Evolutionary conservation across 53 echinoderm and acorn worm species (phyloP), one percentile per base, ranked within the genome.

Genomic region (Zoroaster sp.): DNA sequence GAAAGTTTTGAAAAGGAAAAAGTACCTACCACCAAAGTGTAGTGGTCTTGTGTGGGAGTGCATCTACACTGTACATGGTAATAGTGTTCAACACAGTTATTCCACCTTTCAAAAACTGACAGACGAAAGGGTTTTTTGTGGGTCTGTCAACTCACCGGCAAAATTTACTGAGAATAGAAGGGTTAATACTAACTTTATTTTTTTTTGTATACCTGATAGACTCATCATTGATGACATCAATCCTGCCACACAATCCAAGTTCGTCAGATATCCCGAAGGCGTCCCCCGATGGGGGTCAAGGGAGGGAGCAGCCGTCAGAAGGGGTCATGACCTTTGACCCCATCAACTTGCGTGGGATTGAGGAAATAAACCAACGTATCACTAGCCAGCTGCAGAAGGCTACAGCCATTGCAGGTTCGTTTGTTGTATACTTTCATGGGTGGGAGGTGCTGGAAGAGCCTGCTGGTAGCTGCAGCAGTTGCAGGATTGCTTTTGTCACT

Each of bases 361-460:
- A 11, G 14, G 81, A 67, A 41, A 30, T 81, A 15, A 65, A 81
- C 42, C 40, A 41, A 5, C 65, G 66, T 30, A 42, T 81, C 13
- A 31, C 66, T 4, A 67, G 67, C 13, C 81, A 67, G 81, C 81
- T 81, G 42, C 66, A 81, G 43, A 65, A 81, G 39, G 81, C 81
- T 5, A 40, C 81, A 7, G 46, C 75, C 2, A 11, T 75, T 18
- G 75, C 75, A 46, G 47, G 75, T 75, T 44, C 13, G 40, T 30
- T 5, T 59, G n/a, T n/a, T n/a, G n/a, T n/a, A n/a, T n/a, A n/a
- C n/a, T n/a, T n/a, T n/a, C n/a, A n/a, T n/a, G n/a, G n/a, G 21
- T 28, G 10, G 9, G 1, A 11, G 45, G 8, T 12, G 8, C 0
- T 21, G 9, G 5, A 4, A 11, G 63, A 25, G 17, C 21, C 81